Percentiles rank a stretch among this genome's conserved stretches.
Conservation (phyloP, 2,113 vertebrate species). For the Xiphias gladius region DNA sequence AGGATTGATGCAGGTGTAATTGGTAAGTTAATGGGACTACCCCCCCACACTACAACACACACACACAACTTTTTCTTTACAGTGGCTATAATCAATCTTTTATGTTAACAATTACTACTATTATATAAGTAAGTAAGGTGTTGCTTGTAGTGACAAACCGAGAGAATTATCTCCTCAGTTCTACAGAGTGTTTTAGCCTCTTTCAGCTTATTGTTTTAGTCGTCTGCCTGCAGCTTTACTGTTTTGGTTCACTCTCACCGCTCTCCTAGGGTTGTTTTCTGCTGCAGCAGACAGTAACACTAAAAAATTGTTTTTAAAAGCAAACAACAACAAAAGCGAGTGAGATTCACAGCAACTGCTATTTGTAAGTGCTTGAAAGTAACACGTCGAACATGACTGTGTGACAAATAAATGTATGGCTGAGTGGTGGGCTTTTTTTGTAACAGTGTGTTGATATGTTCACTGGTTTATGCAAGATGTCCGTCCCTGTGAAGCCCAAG, state of each 20-base stretch:
- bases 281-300: too few species aligned
- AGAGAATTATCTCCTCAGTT: too few species aligned
- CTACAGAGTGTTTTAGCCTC: too few species aligned
- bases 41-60: too few species aligned
- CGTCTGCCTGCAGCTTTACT: too few species aligned
- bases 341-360: neutral
- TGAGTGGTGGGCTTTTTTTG: conserved; percentile 32
- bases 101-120: neutral
- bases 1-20: neutral
- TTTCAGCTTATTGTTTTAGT: too few species aligned
- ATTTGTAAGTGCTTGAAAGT: conserved; percentile 4
- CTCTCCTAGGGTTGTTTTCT: too few species aligned
- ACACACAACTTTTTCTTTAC: too few species aligned
- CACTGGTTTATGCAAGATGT: conserved; percentile 69
- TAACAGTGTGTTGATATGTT: conserved; percentile 39
- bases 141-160: too few species aligned
- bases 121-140: too few species aligned
- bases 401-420: conserved; percentile 25
- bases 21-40: neutral
- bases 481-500: conserved; percentile 63
- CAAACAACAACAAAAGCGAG: neutral
- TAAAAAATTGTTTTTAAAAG: too few species aligned
- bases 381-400: conserved; percentile 10
- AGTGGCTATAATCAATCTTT: neutral
- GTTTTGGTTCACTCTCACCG: too few species aligned